Evolutionary conservation across 2,888 invertebrate genomes (phyloP).

Genomic region (Corythucha ciliata): DNA sequence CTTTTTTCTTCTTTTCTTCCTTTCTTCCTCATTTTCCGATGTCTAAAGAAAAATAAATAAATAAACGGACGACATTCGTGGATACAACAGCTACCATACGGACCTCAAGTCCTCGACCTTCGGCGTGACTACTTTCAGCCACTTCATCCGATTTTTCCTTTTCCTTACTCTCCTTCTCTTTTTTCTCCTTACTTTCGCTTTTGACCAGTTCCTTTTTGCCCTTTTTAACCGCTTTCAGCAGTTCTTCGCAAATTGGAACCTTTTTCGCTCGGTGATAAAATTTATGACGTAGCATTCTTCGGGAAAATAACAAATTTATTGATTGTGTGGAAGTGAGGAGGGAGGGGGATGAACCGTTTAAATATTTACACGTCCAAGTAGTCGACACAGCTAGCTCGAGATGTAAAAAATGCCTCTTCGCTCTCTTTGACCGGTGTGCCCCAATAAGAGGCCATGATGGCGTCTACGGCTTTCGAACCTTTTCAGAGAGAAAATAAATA

Average conservation of each 20-base stretch:
- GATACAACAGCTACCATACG: background rate
- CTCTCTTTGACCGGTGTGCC: conserved; percentile 49
- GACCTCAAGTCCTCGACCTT: conserved; percentile 36
- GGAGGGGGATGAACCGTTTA: no score
- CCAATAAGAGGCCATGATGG: conserved; percentile 84
- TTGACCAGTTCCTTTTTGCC: conserved; percentile 43
- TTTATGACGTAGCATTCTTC: conserved; percentile 76
- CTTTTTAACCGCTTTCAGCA: conserved; percentile 45
- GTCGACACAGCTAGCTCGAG: conserved; percentile 67
- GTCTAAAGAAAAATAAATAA: background rate
- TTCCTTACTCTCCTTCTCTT: conserved; percentile 35
- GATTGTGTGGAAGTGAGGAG: background rate
- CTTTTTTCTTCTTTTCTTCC: conserved; percentile 64
- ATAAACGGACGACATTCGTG: background rate
- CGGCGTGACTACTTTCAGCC: conserved; percentile 48
- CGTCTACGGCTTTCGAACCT: conserved; percentile 84
- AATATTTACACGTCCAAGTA: conserved; percentile 62
- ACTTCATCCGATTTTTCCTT: conserved; percentile 43
- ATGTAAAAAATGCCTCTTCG: conserved; percentile 66
- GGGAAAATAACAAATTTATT: background rate
- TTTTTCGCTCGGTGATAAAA: conserved; percentile 92
- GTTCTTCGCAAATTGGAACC: conserved; percentile 58
- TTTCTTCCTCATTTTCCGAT: conserved; percentile 32
- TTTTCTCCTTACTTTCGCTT: conserved; percentile 41
- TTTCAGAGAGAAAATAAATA: conserved; percentile 22